These are phyloP conservation scores for Gonocerus acuteangulatus DNA, from an alignment of 2,888 invertebrate genomes.

Conservation along the genomic window DNA sequence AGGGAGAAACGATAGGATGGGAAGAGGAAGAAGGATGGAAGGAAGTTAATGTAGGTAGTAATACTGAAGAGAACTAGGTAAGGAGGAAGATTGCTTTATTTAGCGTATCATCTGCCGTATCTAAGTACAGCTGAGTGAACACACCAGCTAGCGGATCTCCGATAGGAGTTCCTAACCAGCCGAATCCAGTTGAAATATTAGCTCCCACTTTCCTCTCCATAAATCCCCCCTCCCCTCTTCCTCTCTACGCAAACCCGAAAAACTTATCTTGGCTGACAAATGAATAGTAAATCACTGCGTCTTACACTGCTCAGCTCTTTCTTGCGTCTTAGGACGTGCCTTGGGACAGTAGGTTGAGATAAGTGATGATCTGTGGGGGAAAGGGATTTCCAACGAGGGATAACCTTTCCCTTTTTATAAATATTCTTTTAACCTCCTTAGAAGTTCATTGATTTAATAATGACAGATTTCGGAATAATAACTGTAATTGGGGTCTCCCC, in stretches of 20 bases:
- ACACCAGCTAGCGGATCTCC: neutral
- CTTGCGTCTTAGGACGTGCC: neutral
- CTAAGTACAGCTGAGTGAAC: conserved; percentile 29
- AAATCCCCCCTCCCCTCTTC: conserved; percentile 2
- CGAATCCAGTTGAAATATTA: conserved; percentile 25
- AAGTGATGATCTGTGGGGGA: too few relatives aligned
- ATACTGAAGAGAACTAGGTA: conserved; percentile 26
- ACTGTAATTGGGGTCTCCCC: too few relatives aligned
- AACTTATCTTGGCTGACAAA: conserved; percentile 23
- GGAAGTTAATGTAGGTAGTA: conserved; percentile 18
- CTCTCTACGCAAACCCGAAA: conserved; percentile 7
- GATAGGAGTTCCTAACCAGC: conserved; percentile 11
- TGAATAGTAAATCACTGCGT: conserved; percentile 21
- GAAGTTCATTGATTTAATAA: too few relatives aligned
- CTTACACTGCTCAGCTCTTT: neutral
- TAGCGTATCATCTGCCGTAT: conserved; percentile 34
- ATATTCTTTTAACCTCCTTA: too few relatives aligned
- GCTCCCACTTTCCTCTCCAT: conserved; percentile 17
- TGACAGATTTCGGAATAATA: too few relatives aligned
- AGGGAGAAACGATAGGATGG: neutral
- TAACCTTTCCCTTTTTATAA: too few relatives aligned
- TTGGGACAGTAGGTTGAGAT: too few relatives aligned
- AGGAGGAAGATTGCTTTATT: conserved; percentile 30
- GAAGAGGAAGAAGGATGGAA: neutral
- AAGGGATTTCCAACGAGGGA: too few relatives aligned